Evolutionary conservation across 2,888 invertebrate species (phyloP), one percentile per base, ranked within the genome.

Genomic region (Brachylomia viminalis): DNA sequence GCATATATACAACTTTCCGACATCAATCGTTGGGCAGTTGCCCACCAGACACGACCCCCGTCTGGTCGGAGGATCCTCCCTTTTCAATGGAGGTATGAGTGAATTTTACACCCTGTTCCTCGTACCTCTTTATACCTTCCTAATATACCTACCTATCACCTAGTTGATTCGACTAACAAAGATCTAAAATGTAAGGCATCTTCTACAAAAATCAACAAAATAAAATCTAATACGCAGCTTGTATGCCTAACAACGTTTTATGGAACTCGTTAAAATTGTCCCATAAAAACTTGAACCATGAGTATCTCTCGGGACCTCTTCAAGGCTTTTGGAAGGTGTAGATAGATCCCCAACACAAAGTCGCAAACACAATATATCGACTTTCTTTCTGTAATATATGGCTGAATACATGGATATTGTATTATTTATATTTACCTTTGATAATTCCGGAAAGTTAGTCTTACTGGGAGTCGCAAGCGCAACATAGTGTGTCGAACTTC

Each of bases 321-420:
- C 49, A 61, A 82, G 69, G 54, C 20, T 82, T 69, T 65, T 33
- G 42, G 49, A 27, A 75, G 68, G 66, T 79, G 68, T 54, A 75
- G 65, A 64, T 74, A n/a, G n/a, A n/a, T n/a, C n/a, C 49, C 59
- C 17, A n/a, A n/a, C 59, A 45, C 54, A 68, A 83, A 73, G 30
- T 68, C 7, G 59, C 47, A 42, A 58, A 75, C 64, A 67, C n/a
- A 56, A 64, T 15, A 54, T 70, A 27, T 73, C 20, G 15, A n/a
- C n/a, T 13, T 77, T 49, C 8, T 45, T 61, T 49, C 27, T 23
- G 0, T 54, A 45, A n/a, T 38, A 56, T 30, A n/a, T 56, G 58
- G 45, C 38, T 61, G 27, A 72, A 69, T 70, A 54, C 20, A 27
- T 70, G 42, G 27, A 23, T 59, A 56, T 33, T 64, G 11, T 54